Evolutionary conservation across 2,888 invertebrate genomes (phyloP).

Genomic region (Epinotia nisella): DNA sequence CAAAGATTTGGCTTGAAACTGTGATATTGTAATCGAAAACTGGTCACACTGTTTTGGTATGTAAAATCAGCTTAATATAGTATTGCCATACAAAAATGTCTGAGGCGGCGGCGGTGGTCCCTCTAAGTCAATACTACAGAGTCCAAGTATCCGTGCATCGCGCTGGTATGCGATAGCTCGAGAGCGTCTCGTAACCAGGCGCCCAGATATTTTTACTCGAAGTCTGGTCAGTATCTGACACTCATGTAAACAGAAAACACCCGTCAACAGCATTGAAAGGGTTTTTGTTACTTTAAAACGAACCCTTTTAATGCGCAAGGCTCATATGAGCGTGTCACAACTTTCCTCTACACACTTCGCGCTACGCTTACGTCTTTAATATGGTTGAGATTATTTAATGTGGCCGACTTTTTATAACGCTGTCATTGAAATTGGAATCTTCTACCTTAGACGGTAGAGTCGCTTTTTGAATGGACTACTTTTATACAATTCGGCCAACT

Average conservation of each 20-base stretch:
- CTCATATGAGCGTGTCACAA: background rate
- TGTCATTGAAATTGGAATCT: no score
- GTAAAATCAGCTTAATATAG: slow-evolving; percentile 49
- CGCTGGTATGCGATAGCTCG: background rate
- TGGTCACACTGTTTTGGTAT: slow-evolving; percentile 78
- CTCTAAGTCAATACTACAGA: background rate
- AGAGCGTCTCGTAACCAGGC: background rate
- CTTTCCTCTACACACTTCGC: background rate
- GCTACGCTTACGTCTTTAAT: no score
- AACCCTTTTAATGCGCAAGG: background rate
- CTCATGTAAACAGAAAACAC: background rate
- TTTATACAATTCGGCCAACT: no score
- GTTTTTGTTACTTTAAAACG: background rate
- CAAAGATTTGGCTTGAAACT: slow-evolving; percentile 64
- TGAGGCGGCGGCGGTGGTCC: background rate
- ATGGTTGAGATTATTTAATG: no score
- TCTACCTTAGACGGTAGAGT: background rate
- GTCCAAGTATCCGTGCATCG: background rate
- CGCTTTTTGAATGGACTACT: no score
- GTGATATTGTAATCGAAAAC: slow-evolving; percentile 54
- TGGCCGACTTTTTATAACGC: no score
- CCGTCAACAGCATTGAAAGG: background rate
- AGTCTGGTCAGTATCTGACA: no score
- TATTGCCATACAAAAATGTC: slow-evolving; percentile 30
- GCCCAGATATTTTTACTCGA: background rate